Evolutionary conservation across 1,140 invertebrate species (phyloP).

Genomic region (Cataglyphis hispanica): DNA sequence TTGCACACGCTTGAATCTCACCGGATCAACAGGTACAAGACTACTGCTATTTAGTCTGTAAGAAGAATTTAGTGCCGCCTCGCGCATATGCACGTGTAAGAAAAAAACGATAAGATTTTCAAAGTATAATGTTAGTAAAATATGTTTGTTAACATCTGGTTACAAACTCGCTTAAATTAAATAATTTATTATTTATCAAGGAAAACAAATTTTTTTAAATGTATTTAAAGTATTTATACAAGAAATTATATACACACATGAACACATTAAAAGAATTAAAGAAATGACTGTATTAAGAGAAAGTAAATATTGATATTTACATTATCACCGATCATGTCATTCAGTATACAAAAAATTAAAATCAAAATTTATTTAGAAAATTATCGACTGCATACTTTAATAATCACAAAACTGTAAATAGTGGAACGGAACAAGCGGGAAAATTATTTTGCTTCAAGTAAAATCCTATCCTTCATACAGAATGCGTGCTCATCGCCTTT

Average conservation of each 20-base stretch:
- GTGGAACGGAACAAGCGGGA: not conserved
- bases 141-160: not conserved
- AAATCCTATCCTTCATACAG: slow-evolving; percentile 17
- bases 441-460: not conserved
- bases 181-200: not conserved
- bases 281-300: not conserved
- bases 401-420: slow-evolving; percentile 25
- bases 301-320: not conserved
- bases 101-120: not conserved
- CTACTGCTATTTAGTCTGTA: slow-evolving; percentile 35
- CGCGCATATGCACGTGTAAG: not conserved
- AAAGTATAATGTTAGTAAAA: not conserved
- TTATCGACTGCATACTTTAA: slow-evolving; percentile 1
- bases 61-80: not conserved
- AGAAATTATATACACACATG: not conserved
- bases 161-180: not conserved
- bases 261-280: not conserved
- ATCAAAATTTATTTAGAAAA: not conserved
- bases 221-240: too few relatives aligned
- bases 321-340: not conserved
- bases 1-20: not conserved
- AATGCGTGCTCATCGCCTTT: not conserved
- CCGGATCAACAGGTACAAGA: slow-evolving; percentile 45
- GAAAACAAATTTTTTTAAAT: not conserved
- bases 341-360: not conserved